phyloP scores from a whole-genome alignment of 2,797 vertebrate species.

The Todus mexicanus region DNA sequence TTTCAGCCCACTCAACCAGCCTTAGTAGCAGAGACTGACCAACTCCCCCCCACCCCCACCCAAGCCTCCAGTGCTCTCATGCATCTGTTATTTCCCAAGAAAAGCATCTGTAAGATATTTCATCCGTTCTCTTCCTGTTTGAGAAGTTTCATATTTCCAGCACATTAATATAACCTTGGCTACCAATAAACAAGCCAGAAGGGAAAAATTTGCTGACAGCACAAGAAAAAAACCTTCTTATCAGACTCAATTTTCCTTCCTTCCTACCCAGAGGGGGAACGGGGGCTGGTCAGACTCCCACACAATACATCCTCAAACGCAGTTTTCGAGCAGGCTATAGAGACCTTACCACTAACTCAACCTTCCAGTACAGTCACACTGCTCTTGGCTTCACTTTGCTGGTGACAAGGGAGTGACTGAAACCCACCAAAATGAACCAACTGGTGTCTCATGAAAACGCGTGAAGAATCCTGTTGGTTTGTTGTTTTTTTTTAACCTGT shows the following conservation, averaged over 20 bases:
- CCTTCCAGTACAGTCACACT: neutral
- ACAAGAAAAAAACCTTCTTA: neutral
- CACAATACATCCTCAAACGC: neutral
- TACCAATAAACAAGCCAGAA: constrained; percentile 23
- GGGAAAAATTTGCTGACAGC: constrained; percentile 19
- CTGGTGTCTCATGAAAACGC: neutral
- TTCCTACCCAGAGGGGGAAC: neutral
- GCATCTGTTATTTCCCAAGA: neutral
- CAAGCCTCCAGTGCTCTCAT: neutral
- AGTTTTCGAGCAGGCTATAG: neutral
- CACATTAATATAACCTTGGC: neutral
- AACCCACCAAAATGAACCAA: neutral
- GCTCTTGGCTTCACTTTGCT: neutral
- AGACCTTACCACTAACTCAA: neutral
- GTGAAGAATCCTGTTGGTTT: neutral
- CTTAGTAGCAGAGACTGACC: neutral
- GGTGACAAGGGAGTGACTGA: neutral
- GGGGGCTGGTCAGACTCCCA: neutral
- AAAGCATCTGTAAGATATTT: constrained; percentile 31
- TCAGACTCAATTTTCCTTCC: constrained; percentile 26
- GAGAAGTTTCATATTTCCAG: neutral
- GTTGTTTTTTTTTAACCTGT: neutral
- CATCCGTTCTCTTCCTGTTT: neutral
- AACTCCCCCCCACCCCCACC: too few relatives aligned
- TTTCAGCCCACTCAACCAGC: neutral